phyloP scores from a whole-genome alignment of 2,113 vertebrate species.

The Peromyscus californicus region DNA sequence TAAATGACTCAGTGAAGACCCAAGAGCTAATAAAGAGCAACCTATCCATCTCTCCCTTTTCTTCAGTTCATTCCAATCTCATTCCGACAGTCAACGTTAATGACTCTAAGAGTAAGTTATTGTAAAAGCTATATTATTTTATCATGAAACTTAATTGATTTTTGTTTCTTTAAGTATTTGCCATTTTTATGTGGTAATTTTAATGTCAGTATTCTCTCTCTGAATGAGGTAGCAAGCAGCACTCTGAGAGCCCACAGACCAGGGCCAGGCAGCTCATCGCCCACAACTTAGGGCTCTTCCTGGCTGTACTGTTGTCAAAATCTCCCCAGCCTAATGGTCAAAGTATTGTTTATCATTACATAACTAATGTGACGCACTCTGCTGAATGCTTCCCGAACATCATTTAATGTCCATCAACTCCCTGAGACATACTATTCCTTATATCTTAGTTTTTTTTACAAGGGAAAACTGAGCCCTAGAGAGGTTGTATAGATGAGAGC shows the following conservation, averaged over 20 bases:
- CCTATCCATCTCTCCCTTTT: neutral
- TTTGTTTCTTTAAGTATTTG: constrained; percentile 14
- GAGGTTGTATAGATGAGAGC: neutral
- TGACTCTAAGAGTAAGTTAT: neutral
- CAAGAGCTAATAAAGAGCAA: neutral
- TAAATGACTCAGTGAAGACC: neutral
- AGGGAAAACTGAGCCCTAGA: neutral
- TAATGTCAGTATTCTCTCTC: neutral
- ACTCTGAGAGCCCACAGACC: neutral
- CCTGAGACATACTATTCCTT: neutral
- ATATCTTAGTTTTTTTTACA: neutral
- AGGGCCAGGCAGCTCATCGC: neutral
- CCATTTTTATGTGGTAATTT: neutral
- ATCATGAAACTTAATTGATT: neutral
- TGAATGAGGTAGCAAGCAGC: neutral
- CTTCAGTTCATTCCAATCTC: constrained; percentile 44
- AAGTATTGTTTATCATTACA: neutral
- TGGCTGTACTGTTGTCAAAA: neutral
- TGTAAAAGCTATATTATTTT: neutral
- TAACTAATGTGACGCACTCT: neutral
- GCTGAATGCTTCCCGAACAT: neutral
- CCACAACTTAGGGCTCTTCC: neutral
- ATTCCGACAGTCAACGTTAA: neutral
- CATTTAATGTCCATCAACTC: neutral
- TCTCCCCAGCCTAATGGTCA: neutral